Evolutionary conservation across 2,888 invertebrate species (phyloP), one percentile per base, ranked within the genome.

Genomic region (Drosophila histrio): DNA sequence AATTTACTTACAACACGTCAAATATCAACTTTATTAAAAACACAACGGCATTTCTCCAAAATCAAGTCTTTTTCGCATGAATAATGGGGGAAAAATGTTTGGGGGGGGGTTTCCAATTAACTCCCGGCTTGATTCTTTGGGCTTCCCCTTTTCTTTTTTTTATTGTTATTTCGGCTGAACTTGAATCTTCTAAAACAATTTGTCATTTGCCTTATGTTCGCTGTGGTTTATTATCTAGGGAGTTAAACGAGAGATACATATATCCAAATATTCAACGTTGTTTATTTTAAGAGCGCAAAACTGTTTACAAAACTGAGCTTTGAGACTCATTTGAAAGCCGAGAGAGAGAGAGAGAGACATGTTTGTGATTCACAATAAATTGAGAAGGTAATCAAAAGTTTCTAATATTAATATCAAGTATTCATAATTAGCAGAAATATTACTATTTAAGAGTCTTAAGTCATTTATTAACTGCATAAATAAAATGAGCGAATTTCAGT

Each of bases 1-100:
- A 64, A 57, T 62, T 69, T 65, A 49, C 68, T 58, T 28, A 43
- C 19, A 0, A 47, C 17, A 46, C 34, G 19, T 36, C 15, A n/a
- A 13, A 26, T 57, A 39, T 56, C 34, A 22, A 56, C 30, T 56
- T 57, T 46, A 46, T 57, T 57, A 46, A n/a, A n/a, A n/a, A 13
- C 24, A 50, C 36, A 36, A 24, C 3, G 36, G 19, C 17, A 50
- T 17, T 50, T 50, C 24, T 36, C 6, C n/a, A n/a, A 24, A 36
- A 24, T 34, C 36, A 36, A 17, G 1, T 13, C 38, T 15, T 43
- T 15, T 22, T 13, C 22, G 22, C 41, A 8, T 24, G 41, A 43
- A 24, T 15, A 15, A n/a, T 11, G 4, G 9, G 19, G 9, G 34
- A 8, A 24, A 24, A 17, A 9, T 6, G 11, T 17, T 26, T 15